These are phyloP conservation scores for Psittacara wagleri DNA, from an alignment of 2,113 vertebrate species.

Conservation along the genomic window DNA sequence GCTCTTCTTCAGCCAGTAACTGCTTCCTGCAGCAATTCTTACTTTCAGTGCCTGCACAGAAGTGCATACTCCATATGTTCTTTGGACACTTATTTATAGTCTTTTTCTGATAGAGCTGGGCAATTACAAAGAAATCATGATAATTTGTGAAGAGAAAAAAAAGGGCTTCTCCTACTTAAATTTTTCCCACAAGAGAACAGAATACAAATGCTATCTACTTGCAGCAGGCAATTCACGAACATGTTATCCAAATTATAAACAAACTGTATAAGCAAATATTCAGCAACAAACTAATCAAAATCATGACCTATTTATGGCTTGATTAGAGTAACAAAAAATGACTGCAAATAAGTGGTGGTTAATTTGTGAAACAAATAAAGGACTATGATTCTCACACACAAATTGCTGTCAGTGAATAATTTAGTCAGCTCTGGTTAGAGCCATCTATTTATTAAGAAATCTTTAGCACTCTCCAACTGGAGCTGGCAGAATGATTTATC, in stretches of 20 bases:
- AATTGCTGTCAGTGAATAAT: constrained; percentile 34
- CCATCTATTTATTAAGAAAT: background rate
- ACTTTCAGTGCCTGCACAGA: background rate
- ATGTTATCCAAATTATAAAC: background rate
- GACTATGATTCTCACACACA: background rate
- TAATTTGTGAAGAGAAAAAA: background rate
- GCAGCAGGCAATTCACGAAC: background rate
- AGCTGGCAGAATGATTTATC: constrained; percentile 2
- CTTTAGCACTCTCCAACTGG: background rate
- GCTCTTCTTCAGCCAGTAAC: background rate
- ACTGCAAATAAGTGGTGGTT: background rate
- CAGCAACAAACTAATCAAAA: constrained; percentile 35
- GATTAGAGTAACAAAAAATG: constrained; percentile 13
- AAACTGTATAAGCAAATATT: background rate
- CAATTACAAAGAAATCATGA: constrained; percentile 10
- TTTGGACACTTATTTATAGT: constrained; percentile 10
- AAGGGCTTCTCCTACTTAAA: background rate
- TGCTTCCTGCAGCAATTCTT: background rate
- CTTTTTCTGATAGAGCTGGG: background rate
- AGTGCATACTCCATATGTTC: background rate
- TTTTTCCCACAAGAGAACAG: background rate
- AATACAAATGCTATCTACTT: background rate
- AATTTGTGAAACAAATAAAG: constrained; percentile 43
- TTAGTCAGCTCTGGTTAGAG: background rate
- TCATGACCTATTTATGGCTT: background rate